Evolutionary conservation across 2,888 invertebrate genomes (phyloP).

Genomic region (Scaptomyza parva): DNA sequence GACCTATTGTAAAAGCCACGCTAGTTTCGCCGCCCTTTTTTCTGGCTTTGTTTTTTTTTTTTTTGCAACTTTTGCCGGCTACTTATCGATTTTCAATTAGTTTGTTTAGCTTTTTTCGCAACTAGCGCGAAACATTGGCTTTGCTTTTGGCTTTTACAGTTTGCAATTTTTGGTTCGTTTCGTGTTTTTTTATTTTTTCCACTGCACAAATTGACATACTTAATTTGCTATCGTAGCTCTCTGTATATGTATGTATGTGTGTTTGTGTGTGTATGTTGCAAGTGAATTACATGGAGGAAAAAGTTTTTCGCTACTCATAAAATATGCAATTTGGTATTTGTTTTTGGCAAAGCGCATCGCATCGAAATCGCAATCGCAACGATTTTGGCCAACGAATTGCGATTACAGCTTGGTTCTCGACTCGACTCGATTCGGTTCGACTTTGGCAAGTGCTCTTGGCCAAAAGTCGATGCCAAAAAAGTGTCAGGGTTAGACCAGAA

Average conservation of each 20-base stretch:
- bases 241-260: slow-evolving; percentile 13
- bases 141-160: slow-evolving; percentile 49
- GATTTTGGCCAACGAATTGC: slow-evolving; percentile 62
- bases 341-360: slow-evolving; percentile 60
- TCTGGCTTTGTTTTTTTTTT: slow-evolving; percentile 12
- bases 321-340: slow-evolving; percentile 72
- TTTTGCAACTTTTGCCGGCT: slow-evolving; percentile 31
- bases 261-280: slow-evolving; percentile 24
- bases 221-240: slow-evolving; percentile 66
- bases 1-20: slow-evolving; percentile 35
- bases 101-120: slow-evolving; percentile 53
- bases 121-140: slow-evolving; percentile 45
- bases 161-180: slow-evolving; percentile 49
- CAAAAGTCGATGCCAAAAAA: slow-evolving; percentile 68
- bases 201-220: slow-evolving; percentile 72
- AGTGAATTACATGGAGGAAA: slow-evolving; percentile 59
- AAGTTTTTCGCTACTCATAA: slow-evolving; percentile 69
- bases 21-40: slow-evolving; percentile 8
- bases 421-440: too few species aligned
- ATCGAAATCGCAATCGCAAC: too few species aligned
- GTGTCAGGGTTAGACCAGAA: slow-evolving; percentile 72
- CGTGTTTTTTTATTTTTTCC: slow-evolving; percentile 38
- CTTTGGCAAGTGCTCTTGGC: slow-evolving; percentile 56
- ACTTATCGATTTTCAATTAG: slow-evolving; percentile 79
- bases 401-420: slow-evolving; percentile 34